Conservation (phyloP, 2,888 invertebrate species). For the Oscheius myriophilus region DNA sequence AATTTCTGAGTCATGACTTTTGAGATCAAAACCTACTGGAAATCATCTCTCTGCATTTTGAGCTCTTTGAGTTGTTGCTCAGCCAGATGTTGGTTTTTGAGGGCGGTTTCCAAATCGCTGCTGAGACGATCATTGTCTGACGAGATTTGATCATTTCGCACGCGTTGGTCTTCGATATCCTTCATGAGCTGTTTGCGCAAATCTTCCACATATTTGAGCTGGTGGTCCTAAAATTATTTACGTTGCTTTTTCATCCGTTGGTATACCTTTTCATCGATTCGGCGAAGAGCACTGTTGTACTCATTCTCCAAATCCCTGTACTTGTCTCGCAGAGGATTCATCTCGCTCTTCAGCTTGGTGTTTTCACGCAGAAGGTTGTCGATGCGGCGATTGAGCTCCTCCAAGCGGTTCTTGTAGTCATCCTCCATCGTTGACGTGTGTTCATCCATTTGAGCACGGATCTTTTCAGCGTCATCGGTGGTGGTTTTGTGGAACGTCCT, state of each 20-base stretch:
- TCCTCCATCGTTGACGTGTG: conserved; percentile 62
- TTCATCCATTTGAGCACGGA: conserved; percentile 67
- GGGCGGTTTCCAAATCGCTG: conserved; percentile 51
- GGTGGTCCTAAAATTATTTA: conserved; percentile 35
- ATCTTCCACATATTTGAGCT: conserved; percentile 52
- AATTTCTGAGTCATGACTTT: conserved; percentile 1
- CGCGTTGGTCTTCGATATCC: conserved; percentile 56
- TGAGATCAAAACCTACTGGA: conserved; percentile 42
- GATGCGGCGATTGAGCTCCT: conserved; percentile 65
- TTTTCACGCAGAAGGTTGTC: conserved; percentile 66
- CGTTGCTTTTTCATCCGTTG: background rate
- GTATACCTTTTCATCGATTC: conserved; percentile 63
- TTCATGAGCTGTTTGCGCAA: conserved; percentile 49
- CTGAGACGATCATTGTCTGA: conserved; percentile 57
- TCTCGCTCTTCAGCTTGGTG: conserved; percentile 60
- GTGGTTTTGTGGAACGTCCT: conserved; percentile 61
- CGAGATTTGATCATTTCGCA: conserved; percentile 53
- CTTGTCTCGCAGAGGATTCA: conserved; percentile 60
- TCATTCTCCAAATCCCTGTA: conserved; percentile 67
- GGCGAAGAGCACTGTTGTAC: conserved; percentile 56
- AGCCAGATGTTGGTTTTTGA: conserved; percentile 51
- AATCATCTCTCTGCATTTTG: conserved; percentile 67
- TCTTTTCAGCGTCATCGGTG: conserved; percentile 62
- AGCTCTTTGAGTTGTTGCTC: conserved; percentile 67
- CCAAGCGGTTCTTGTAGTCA: conserved; percentile 62